Base-by-base conservation (phyloP, 2,888 invertebrate species). In the Heliconius hortense region DNA sequence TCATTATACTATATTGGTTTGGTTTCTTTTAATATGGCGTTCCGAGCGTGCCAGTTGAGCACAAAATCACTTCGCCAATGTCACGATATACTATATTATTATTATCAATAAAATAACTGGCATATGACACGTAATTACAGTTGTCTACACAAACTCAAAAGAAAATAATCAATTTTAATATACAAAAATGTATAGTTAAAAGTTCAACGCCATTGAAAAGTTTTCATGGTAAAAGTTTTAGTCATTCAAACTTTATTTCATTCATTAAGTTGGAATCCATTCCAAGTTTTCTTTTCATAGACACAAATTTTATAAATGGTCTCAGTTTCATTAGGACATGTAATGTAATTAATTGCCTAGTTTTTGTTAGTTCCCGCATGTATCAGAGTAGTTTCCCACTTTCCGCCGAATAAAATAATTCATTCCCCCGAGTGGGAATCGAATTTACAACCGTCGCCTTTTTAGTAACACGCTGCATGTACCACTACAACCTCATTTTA, bases 221-320 rank as follows among this genome's bases (percentile, higher is more conserved):
- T 60, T 71, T 60, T 60, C 60, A 71, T 71, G 60, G 60, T 59
- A 39, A 71, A 71, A 71, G 60, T 71, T 70, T 18, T 39, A 60
- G 71, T 60, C 60, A 60, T 59, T 26, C 18, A 24, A 71, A 71
- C 71, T 71, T 71, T 60, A 43, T 43, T 71, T 71, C 26, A 71
- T 71, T 71, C 71, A 71, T 60, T 60, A 21, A 71, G 39, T 71
- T 60, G 26, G 60, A 56, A 56, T 13, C 28, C 31, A n/a, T 21
- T 11, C 4, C 60, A 59, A 71, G 59, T 60, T 71, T 71, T 71
- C 71, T 71, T 60, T 71, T 60, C 21, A 60, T 39, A 43, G 26
- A 59, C 53, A 43, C 60, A 10, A 60, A 60, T 35, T 60, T 71
- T 71, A 71, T 71, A 71, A 71, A 71, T 60, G 60, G 35, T 21